Conservation (phyloP, 2,113 vertebrate genomes). For the Dissostichus mawsoni region DNA sequence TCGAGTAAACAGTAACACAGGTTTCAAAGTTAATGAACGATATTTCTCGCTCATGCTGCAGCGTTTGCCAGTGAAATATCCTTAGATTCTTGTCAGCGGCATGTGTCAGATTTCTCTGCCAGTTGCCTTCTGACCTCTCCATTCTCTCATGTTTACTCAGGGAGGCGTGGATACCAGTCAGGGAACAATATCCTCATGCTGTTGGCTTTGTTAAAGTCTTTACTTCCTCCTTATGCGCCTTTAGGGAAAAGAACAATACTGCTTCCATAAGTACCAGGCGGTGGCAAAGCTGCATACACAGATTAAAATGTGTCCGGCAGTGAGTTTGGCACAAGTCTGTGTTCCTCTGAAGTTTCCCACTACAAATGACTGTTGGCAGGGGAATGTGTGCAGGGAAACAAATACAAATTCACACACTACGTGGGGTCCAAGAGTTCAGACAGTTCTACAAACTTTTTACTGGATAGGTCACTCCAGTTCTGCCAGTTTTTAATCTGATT, state of each 20-base stretch:
- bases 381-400: conserved; percentile 8
- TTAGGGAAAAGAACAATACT: conserved; percentile 85
- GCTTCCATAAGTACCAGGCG: conserved; percentile 82
- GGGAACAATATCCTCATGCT: conserved; percentile 72
- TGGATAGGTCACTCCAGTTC: not conserved
- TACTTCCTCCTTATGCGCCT: conserved; percentile 66
- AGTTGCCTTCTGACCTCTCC: conserved; percentile 70
- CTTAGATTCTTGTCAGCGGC: conserved; percentile 50
- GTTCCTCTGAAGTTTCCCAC: conserved; percentile 51
- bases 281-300: conserved; percentile 81
- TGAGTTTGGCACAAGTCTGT: conserved; percentile 72
- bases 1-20: not conserved
- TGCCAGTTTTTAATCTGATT: not conserved
- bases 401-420: conserved; percentile 3
- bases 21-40: conserved; percentile 13
- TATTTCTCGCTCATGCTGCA: not conserved
- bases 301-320: conserved; percentile 82
- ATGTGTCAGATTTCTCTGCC: conserved; percentile 59
- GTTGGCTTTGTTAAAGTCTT: conserved; percentile 57
- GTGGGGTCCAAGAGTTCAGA: not conserved
- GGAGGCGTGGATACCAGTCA: conserved; percentile 63
- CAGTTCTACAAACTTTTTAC: not conserved
- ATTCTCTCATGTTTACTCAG: conserved; percentile 69
- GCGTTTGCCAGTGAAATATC: conserved; percentile 8
- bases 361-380: conserved; percentile 33